A percentile compares a stretch with the other conserved stretches of the same genome.
Evolutionary conservation across 1,140 invertebrate genomes (phyloP).

Genomic region (Aphidius gifuensis): DNA sequence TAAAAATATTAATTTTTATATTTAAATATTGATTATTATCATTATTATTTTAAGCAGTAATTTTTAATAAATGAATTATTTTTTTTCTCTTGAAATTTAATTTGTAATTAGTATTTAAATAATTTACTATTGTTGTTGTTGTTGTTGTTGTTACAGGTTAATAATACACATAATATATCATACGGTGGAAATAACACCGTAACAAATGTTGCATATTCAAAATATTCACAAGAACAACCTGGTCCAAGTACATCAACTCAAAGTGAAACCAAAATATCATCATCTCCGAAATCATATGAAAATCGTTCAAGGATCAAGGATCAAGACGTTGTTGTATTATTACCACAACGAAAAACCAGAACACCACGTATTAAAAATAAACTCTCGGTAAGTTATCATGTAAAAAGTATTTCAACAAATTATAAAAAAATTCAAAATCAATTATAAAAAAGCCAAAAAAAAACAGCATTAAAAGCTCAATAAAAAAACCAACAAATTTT

Average conservation of each 20-base stretch:
- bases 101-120: no score
- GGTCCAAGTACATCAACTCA: slow-evolving; percentile 25
- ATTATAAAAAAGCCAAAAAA: neutral
- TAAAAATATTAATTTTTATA: neutral
- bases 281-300: slow-evolving; percentile 24
- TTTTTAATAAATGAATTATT: no score
- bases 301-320: slow-evolving; percentile 33
- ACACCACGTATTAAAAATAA: slow-evolving; percentile 45
- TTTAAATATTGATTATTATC: no score
- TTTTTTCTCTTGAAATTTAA: no score
- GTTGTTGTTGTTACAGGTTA: slow-evolving; percentile 52
- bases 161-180: slow-evolving; percentile 70
- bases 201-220: slow-evolving; percentile 61
- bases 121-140: no score
- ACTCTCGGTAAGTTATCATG: slow-evolving; percentile 39
- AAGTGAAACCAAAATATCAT: slow-evolving; percentile 24
- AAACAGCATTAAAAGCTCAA: no score
- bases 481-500: neutral
- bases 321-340: slow-evolving; percentile 44
- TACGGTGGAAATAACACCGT: slow-evolving; percentile 60
- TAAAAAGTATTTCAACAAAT: no score
- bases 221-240: slow-evolving; percentile 44
- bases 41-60: no score
- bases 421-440: neutral
- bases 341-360: slow-evolving; percentile 43